These are phyloP conservation scores for Sebastes baramenuke DNA, from an alignment of 2,797 vertebrate genomes.

Conservation along the genomic window DNA sequence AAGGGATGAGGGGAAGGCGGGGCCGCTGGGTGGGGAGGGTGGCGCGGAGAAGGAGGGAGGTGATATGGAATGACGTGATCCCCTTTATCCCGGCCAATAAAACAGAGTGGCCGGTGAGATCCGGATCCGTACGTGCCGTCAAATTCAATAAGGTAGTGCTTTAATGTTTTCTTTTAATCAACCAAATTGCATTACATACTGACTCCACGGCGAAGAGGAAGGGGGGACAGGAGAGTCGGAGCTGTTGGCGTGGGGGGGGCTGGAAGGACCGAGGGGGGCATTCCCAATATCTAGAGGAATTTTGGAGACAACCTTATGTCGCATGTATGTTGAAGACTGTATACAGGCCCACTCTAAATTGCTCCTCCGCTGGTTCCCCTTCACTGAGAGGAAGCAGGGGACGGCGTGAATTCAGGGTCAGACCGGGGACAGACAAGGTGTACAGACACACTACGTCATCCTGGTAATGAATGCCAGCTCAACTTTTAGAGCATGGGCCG, in stretches of 20 bases:
- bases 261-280: slow-evolving; percentile 40
- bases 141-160: slow-evolving; percentile 89
- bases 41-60: slow-evolving; percentile 41
- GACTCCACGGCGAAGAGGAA: slow-evolving; percentile 46
- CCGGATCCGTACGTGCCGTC: slow-evolving; percentile 86
- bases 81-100: slow-evolving; percentile 86
- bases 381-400: slow-evolving; percentile 31
- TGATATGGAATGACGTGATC: slow-evolving; percentile 84
- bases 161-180: slow-evolving; percentile 92
- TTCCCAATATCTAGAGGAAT: slow-evolving; percentile 57
- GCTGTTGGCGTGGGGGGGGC: not conserved
- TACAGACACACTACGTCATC: slow-evolving; percentile 74
- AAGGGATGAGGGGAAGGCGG: slow-evolving; percentile 53
- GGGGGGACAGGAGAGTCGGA: slow-evolving; percentile 21
- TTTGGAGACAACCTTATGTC: slow-evolving; percentile 18
- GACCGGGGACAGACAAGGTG: slow-evolving; percentile 70
- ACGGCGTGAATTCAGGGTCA: slow-evolving; percentile 65
- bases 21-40: slow-evolving; percentile 50
- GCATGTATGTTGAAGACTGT: slow-evolving; percentile 22
- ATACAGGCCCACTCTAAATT: not conserved
- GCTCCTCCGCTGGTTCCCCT: slow-evolving; percentile 15
- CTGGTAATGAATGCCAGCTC: slow-evolving; percentile 67
- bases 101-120: slow-evolving; percentile 87
- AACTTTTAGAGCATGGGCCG: slow-evolving; percentile 52
- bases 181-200: slow-evolving; percentile 89